Evolutionary conservation across 1,140 invertebrate species (phyloP), one percentile per base, ranked within the genome.

Genomic region (Chlorops oryzae): DNA sequence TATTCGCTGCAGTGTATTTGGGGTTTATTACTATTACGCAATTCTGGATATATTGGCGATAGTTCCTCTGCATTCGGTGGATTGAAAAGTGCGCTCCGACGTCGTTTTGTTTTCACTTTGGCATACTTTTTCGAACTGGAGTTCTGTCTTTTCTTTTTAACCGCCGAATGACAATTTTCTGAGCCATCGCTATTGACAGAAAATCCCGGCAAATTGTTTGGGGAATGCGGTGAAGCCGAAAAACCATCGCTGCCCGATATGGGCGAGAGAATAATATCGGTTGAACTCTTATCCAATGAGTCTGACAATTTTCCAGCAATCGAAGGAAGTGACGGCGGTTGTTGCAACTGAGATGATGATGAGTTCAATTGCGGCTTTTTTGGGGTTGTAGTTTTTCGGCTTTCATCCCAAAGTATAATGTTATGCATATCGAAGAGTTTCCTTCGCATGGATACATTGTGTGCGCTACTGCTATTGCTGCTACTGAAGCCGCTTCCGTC

Each of bases 351-450:
- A 44, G n/a, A n/a, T n/a, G n/a, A n/a, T n/a, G n/a, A n/a, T n/a
- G 52, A 51, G 42, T 52, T 51, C 15, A 52, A 51, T 39, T 47
- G 46, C 20, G 46, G 41, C 35, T 12, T 22, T 24, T 25, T 27
- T 38, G 21, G 6, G 10, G 41, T 27, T 5, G 37, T 12, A 15
- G 24, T 47, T 18, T 46, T 44, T 12, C 5, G 2, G 41, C 6
- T 46, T 41, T 40, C 44, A 10, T 59, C 62, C 21, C 65, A 45
- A 15, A 64, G 58, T 22, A 66, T 50, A 5, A 70, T 50, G 24
- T 65, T 62, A 18, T 65, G 58, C 44, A 61, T 44, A 44, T 68
- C 64, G 12, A 72, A 72, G 3, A 72, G 52, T 47, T 72, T 72
- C 7, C 69, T 56, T 4, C 69, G 48, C 56, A 72, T 58, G 3